A percentile compares a stretch with the other conserved stretches of the same genome.
These are phyloP conservation scores for Propithecus coquereli DNA, from an alignment of 2,113 vertebrate species.

Conservation along the genomic window DNA sequence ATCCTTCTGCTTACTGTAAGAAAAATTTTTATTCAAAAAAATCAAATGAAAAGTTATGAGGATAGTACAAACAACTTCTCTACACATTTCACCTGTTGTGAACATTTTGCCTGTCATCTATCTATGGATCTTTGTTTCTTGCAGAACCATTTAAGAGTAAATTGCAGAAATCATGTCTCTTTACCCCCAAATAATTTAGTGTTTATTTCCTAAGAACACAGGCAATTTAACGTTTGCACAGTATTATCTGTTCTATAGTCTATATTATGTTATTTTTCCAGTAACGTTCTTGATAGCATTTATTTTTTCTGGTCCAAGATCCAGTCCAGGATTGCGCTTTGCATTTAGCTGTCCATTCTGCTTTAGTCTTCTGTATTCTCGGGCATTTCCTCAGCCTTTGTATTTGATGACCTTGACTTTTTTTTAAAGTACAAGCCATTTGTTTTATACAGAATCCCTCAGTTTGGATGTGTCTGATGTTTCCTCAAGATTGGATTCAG, in stretches of 20 bases:
- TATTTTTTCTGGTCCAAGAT: background rate
- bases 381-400: background rate
- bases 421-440: background rate
- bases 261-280: background rate
- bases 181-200: background rate
- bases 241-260: rapidly evolving
- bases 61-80: background rate
- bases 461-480: background rate
- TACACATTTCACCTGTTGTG: background rate
- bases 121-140: background rate
- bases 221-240: background rate
- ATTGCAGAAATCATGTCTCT: background rate
- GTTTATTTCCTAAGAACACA: background rate
- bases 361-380: background rate
- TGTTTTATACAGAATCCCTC: background rate
- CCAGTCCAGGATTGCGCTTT: background rate
- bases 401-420: background rate
- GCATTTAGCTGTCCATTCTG: background rate
- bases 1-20: background rate
- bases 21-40: background rate
- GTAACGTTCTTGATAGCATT: background rate
- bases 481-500: slow-evolving; percentile 16
- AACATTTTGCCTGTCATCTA: background rate
- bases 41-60: background rate
- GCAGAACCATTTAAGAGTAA: background rate